Conservation (phyloP, 2,113 vertebrate genomes). For the Dasyurus viverrinus region DNA sequence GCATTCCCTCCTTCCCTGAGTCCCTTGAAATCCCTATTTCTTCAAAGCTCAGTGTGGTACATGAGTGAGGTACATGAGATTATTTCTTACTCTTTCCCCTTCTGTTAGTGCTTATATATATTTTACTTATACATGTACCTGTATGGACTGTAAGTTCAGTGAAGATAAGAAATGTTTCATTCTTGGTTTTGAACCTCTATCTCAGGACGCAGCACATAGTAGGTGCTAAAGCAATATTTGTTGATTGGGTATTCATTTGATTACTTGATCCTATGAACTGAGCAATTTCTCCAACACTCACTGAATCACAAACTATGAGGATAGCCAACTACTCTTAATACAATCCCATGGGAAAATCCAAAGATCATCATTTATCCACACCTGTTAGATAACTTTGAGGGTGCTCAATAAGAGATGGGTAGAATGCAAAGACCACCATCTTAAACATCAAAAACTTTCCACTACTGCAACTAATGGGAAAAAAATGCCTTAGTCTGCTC, state of each 20-base stretch:
- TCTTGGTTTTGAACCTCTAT: neutral
- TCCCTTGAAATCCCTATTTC: neutral
- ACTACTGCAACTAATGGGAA: neutral
- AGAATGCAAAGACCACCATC: neutral
- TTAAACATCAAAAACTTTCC: neutral
- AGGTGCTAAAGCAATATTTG: neutral
- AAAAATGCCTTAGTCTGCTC: neutral
- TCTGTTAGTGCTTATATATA: neutral
- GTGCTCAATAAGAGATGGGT: neutral
- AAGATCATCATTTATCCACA: neutral
- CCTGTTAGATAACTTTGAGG: neutral
- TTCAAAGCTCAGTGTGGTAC: neutral
- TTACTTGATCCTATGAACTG: neutral
- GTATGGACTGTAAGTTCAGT: neutral
- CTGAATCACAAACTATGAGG: neutral
- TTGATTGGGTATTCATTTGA: neutral
- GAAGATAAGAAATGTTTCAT: neutral
- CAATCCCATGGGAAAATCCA: neutral
- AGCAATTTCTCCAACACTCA: neutral
- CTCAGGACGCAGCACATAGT: neutral
- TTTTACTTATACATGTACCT: neutral
- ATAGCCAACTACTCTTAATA: neutral
- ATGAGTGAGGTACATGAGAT: neutral
- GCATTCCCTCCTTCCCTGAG: neutral
- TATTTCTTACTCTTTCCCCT: too few relatives aligned